phyloP scores from a whole-genome alignment of 2,888 invertebrate species.

The Pseudoips prasinana region DNA sequence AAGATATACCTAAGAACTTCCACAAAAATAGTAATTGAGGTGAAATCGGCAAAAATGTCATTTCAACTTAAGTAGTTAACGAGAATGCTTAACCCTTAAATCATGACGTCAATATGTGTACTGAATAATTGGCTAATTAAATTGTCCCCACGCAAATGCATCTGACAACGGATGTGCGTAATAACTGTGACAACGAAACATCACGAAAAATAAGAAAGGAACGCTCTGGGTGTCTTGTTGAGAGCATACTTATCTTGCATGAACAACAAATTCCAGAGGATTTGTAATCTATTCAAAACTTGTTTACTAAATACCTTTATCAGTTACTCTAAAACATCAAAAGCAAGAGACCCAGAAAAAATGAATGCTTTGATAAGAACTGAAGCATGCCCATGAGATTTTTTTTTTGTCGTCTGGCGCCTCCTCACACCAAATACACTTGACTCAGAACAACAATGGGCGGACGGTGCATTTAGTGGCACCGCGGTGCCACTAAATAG shows the following conservation, averaged over 20 bases:
- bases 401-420: slow-evolving; percentile 26
- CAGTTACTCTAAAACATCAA: neutral
- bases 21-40: too few species aligned
- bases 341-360: slow-evolving; percentile 5
- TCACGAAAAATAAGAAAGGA: slow-evolving; percentile 35
- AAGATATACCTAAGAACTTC: too few species aligned
- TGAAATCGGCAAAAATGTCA: too few species aligned
- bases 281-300: slow-evolving; percentile 8
- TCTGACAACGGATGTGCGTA: slow-evolving; percentile 71
- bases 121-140: slow-evolving; percentile 59
- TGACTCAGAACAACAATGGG: too few species aligned
- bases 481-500: too few species aligned
- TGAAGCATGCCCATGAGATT: slow-evolving; percentile 16
- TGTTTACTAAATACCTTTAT: slow-evolving; percentile 18
- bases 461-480: too few species aligned
- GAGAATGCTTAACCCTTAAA: slow-evolving; percentile 27
- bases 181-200: slow-evolving; percentile 48
- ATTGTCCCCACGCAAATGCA: slow-evolving; percentile 64
- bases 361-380: slow-evolving; percentile 17
- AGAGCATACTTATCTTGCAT: too few species aligned
- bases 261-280: slow-evolving; percentile 6
- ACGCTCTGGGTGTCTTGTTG: neutral
- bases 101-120: slow-evolving; percentile 44
- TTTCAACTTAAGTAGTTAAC: too few species aligned
- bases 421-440: slow-evolving; percentile 12